A percentile compares a stretch with the other conserved stretches of the same genome.
phyloP scores from a whole-genome alignment of 2,797 vertebrate genomes.

The Zalophus californianus region DNA sequence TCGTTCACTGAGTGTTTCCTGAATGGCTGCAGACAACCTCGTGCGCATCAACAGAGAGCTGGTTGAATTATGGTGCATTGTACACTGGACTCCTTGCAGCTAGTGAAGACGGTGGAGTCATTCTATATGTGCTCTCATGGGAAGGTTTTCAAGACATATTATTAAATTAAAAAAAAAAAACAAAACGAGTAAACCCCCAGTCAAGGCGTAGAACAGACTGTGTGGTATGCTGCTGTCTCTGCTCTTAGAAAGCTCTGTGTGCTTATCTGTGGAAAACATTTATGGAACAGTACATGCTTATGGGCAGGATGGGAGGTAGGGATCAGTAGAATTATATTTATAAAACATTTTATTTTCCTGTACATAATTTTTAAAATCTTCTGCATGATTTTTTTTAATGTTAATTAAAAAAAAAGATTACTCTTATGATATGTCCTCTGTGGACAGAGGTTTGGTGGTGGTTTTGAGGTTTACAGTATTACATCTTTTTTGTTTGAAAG shows the following conservation, averaged over 20 bases:
- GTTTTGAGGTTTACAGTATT: neutral
- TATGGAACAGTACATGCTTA: neutral
- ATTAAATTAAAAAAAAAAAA: neutral
- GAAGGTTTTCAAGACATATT: neutral
- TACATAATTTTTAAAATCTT: neutral
- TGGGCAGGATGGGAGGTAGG: neutral
- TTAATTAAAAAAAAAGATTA: neutral
- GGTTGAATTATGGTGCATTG: neutral
- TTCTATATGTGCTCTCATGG: neutral
- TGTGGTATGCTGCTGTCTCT: neutral
- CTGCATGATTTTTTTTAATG: neutral
- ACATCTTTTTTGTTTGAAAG: neutral
- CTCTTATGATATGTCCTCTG: neutral
- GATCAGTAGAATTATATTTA: neutral
- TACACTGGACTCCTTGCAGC: neutral
- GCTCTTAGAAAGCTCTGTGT: neutral
- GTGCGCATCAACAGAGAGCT: neutral
- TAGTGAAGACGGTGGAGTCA: too few species aligned
- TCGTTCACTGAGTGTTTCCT: neutral
- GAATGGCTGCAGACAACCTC: neutral
- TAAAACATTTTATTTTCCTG: neutral
- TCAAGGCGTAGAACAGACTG: neutral
- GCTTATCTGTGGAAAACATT: neutral
- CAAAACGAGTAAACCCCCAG: neutral
- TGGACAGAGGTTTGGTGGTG: neutral